These are phyloP conservation scores for Aselliscus stoliczkanus DNA, from an alignment of 2,797 vertebrate species.

Conservation along the genomic window DNA sequence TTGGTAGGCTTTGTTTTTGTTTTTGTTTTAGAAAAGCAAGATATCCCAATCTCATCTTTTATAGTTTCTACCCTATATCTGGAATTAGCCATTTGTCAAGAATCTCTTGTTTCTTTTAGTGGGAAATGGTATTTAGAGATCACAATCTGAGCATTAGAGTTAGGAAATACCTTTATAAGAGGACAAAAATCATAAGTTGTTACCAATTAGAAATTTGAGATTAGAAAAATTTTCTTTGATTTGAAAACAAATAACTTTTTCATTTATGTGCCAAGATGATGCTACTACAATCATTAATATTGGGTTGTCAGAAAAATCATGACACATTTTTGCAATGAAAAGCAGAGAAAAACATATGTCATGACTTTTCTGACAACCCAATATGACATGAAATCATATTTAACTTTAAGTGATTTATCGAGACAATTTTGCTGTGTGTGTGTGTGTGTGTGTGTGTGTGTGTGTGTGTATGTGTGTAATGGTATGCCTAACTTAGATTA, in stretches of 20 bases:
- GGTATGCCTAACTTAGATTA: neutral
- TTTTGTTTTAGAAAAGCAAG: neutral
- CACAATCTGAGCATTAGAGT: neutral
- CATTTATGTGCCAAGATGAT: neutral
- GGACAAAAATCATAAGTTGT: neutral
- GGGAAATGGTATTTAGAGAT: neutral
- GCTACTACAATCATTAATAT: neutral
- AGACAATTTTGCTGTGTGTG: neutral
- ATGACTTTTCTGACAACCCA: no score
- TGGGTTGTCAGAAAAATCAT: no score
- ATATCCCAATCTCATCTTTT: neutral
- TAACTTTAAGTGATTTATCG: neutral
- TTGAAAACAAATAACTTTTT: neutral
- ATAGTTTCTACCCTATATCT: neutral
- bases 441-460: neutral
- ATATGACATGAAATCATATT: neutral
- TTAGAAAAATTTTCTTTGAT: neutral
- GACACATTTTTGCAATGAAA: no score
- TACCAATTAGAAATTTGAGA: neutral
- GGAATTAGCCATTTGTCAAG: neutral
- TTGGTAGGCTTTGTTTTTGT: neutral
- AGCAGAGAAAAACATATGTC: no score
- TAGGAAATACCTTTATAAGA: neutral
- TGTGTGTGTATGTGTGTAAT: neutral
- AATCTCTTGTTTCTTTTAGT: neutral